Conservation (phyloP, 1,140 invertebrate species). For the Apocrypta bakeri region DNA sequence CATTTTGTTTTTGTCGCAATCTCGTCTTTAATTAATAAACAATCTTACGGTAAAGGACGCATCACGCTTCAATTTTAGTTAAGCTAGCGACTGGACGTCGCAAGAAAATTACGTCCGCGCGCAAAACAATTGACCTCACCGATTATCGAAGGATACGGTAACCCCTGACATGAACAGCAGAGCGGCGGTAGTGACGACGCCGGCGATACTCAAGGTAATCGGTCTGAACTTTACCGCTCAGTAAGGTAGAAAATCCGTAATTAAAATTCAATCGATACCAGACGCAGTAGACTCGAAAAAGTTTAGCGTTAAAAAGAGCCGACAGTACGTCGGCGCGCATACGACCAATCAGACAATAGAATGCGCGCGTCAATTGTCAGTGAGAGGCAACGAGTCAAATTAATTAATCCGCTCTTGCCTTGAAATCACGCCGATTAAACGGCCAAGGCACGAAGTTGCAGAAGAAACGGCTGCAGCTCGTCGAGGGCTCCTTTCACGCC, state of each 20-base stretch:
- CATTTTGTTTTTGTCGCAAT: no score
- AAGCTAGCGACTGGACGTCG: no score
- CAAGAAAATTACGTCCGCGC: no score
- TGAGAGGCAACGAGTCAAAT: not conserved
- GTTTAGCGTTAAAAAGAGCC: not conserved
- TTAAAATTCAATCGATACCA: conserved; percentile 47
- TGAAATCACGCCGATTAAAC: not conserved
- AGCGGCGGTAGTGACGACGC: not conserved
- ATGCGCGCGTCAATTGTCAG: conserved; percentile 17
- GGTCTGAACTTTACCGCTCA: not conserved
- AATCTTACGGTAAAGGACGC: no score
- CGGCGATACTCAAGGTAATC: not conserved
- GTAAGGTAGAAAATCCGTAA: not conserved
- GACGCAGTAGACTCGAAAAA: not conserved
- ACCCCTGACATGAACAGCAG: no score
- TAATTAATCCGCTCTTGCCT: conserved; percentile 11
- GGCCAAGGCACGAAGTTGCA: not conserved
- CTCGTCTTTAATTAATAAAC: no score
- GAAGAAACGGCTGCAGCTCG: not conserved
- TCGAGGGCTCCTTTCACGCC: not conserved
- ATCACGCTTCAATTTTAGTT: no score
- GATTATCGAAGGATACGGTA: not conserved
- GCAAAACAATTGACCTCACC: not conserved
- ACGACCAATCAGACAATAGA: not conserved
- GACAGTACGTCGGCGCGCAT: not conserved